Evolutionary conservation across 2,888 invertebrate genomes (phyloP).

Genomic region (Drosophila melanosoma): DNA sequence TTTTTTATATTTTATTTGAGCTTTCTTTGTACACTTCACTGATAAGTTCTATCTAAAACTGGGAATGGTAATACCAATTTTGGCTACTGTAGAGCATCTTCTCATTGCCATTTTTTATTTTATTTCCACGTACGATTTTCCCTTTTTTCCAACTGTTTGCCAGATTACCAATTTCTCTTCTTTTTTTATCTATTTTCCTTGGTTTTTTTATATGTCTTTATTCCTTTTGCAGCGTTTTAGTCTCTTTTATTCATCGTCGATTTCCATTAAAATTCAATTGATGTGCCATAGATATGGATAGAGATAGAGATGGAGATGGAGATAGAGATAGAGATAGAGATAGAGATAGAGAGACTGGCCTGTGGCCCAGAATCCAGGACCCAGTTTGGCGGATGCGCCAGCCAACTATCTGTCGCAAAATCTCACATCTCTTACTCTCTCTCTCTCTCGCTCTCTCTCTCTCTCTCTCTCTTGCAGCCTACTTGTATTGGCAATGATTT

Average conservation of each 20-base stretch:
- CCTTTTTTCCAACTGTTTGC: conserved; percentile 65
- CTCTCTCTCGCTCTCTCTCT: conserved; percentile 18
- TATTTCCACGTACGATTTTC: conserved; percentile 72
- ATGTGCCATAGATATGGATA: conserved; percentile 61
- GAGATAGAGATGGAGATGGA: conserved; percentile 8
- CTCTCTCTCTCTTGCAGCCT: conserved; percentile 14
- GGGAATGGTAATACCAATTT: not conserved
- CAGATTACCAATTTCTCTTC: conserved; percentile 47
- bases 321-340: conserved; percentile 39
- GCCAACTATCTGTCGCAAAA: conserved; percentile 67
- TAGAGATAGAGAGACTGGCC: conserved; percentile 9
- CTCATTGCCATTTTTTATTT: conserved; percentile 71
- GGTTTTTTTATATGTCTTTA: conserved; percentile 28
- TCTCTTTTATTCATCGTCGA: conserved; percentile 82
- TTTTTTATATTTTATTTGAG: not conserved
- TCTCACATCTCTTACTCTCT: conserved; percentile 11
- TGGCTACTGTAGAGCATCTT: conserved; percentile 20
- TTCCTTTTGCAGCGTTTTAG: conserved; percentile 74
- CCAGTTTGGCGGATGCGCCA: conserved; percentile 59
- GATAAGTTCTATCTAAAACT: not conserved
- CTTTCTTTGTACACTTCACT: not conserved
- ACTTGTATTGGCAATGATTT: conserved; percentile 63
- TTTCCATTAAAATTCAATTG: conserved; percentile 82
- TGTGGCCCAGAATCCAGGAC: conserved; percentile 31
- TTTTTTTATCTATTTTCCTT: not conserved